A percentile compares a stretch with the other conserved stretches of the same genome.
phyloP scores from a whole-genome alignment of 37 sponge, comb jelly and placozoan species.

The Cliona cf. orientalis region DNA sequence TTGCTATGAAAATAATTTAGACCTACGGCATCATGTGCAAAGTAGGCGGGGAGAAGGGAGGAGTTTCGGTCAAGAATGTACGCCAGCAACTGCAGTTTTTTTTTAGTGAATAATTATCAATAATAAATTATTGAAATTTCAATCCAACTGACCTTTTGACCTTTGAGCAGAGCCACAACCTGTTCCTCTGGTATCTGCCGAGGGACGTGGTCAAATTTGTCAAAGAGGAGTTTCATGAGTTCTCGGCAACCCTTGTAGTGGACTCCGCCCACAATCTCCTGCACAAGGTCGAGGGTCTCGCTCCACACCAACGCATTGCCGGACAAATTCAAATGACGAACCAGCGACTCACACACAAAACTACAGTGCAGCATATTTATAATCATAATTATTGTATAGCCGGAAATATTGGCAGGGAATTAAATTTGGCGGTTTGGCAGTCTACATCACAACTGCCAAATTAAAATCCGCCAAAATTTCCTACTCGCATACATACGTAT shows the following conservation, averaged over 20 bases:
- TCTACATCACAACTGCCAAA: not conserved
- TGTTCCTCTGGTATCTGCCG: constrained; percentile 31
- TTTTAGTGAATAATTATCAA: not conserved
- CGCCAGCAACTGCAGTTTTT: constrained; percentile 47
- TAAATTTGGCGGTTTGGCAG: not conserved
- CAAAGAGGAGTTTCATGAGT: constrained; percentile 61
- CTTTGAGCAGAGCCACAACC: constrained; percentile 38
- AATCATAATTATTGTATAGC: not conserved
- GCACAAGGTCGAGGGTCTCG: constrained; percentile 37
- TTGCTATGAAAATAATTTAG: not conserved
- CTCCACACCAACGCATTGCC: constrained; percentile 52
- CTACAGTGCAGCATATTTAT: constrained; percentile 4
- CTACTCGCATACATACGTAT: too few species aligned
- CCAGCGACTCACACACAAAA: constrained; percentile 54
- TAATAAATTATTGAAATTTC: not conserved
- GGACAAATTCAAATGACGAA: constrained; percentile 37
- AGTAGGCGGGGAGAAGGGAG: constrained; percentile 82
- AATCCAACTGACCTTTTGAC: constrained; percentile 53
- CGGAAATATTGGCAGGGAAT: not conserved
- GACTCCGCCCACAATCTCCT: constrained; percentile 47
- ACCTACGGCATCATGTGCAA: constrained; percentile 79
- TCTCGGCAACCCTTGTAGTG: constrained; percentile 67
- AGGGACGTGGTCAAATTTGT: constrained; percentile 65
- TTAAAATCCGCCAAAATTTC: too few species aligned
- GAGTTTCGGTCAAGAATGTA: constrained; percentile 83